phyloP scores from a whole-genome alignment of 1,140 invertebrate genomes.

The Drosophila suzukii region DNA sequence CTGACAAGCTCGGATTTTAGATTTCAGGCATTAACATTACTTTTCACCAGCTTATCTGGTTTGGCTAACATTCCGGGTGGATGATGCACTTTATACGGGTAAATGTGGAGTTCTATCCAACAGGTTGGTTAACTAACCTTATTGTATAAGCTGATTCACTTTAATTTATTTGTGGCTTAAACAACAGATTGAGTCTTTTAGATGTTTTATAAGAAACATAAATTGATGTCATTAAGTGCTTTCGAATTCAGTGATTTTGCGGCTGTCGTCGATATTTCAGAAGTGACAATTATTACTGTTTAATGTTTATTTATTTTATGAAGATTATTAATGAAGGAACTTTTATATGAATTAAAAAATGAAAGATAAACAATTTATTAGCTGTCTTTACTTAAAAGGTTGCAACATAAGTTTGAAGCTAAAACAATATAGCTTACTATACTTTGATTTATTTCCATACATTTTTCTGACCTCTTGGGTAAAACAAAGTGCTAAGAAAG shows the following conservation, averaged over 20 bases:
- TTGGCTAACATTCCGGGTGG: conserved; percentile 48
- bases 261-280: neutral
- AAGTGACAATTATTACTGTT: too few relatives aligned
- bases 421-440: neutral
- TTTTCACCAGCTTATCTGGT: conserved; percentile 55
- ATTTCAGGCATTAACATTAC: conserved; percentile 51
- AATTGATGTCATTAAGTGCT: conserved; percentile 13
- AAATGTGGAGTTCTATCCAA: conserved; percentile 7
- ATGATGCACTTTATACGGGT: conserved; percentile 40
- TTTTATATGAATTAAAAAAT: too few relatives aligned
- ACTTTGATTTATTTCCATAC: neutral
- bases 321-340: too few relatives aligned
- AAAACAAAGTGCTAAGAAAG: neutral
- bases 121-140: conserved; percentile 59
- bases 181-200: neutral
- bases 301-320: too few relatives aligned
- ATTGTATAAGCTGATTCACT: conserved; percentile 23
- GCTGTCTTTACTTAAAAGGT: too few relatives aligned
- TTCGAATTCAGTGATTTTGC: neutral
- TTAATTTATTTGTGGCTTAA: conserved; percentile 27
- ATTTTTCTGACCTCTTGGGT: neutral
- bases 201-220: neutral
- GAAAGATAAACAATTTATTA: too few relatives aligned
- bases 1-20: conserved; percentile 19
- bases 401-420: neutral